Percentiles rank a stretch among this genome's conserved stretches.
These are phyloP conservation scores for Stichopus chloronotus DNA, from an alignment of 35 echinoderm and acorn worm species.

Conservation along the genomic window DNA sequence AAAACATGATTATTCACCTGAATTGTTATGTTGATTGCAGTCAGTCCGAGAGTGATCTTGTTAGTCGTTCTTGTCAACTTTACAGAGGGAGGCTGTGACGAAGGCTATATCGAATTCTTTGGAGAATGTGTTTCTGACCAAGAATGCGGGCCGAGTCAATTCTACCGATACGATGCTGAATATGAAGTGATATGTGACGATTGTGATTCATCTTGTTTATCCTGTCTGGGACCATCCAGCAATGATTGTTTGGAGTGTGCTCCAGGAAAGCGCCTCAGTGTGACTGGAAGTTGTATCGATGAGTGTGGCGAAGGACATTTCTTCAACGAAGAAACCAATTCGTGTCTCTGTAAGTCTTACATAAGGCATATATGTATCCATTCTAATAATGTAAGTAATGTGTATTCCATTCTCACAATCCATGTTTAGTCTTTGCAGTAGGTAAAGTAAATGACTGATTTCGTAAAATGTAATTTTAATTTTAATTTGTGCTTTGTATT, in stretches of 20 bases:
- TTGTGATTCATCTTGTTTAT: not conserved
- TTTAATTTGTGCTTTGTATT: too few species aligned
- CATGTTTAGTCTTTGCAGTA: too few species aligned
- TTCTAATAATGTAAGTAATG: too few species aligned
- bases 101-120: conserved; percentile 16
- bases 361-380: too few species aligned
- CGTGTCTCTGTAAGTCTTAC: not conserved
- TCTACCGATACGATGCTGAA: not conserved
- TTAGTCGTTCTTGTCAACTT: not conserved
- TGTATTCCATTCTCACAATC: too few species aligned
- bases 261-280: not conserved
- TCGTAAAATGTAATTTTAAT: too few species aligned
- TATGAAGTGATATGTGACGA: not conserved
- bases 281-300: not conserved
- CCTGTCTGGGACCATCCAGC: not conserved
- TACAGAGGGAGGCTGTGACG: not conserved
- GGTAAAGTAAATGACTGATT: too few species aligned
- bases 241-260: not conserved
- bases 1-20: too few species aligned
- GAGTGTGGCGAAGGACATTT: not conserved
- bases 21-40: too few species aligned
- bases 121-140: not conserved
- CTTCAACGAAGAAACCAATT: not conserved
- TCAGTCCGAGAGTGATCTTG: too few species aligned
- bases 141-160: not conserved